A percentile compares a stretch with the other conserved stretches of the same genome.
Conservation (phyloP, 2,113 vertebrate species). For the Carassius auratus region DNA sequence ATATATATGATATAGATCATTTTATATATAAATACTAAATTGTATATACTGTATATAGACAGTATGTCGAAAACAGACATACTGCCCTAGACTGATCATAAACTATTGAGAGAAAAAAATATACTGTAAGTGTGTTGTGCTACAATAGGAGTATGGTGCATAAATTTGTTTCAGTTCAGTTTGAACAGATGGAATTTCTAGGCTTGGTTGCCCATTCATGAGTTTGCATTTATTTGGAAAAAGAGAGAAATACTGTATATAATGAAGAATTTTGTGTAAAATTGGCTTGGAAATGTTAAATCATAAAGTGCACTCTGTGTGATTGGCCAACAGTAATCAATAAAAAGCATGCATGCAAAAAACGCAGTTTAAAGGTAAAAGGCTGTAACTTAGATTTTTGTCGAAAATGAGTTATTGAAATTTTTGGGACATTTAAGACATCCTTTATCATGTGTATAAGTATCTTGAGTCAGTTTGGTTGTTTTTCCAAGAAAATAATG, state of each 20-base stretch:
- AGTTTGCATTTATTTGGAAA: slow-evolving; percentile 12
- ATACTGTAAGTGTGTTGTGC: not conserved
- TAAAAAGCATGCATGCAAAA: not conserved
- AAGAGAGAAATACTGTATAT: not conserved
- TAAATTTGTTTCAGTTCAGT: slow-evolving; percentile 10
- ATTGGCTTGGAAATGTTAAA: slow-evolving; percentile 32
- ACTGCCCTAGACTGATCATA: not conserved
- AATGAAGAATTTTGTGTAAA: slow-evolving; percentile 25
- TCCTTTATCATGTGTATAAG: too few species aligned
- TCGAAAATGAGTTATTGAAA: too few species aligned
- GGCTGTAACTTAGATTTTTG: too few species aligned
- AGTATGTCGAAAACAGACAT: not conserved
- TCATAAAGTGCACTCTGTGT: slow-evolving; percentile 16
- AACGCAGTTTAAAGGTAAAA: too few species aligned
- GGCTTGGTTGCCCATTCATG: slow-evolving; percentile 25
- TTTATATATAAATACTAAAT: too few species aligned
- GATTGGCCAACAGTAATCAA: not conserved
- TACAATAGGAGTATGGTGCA: slow-evolving; percentile 9
- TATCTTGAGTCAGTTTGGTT: too few species aligned
- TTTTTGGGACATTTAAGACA: too few species aligned
- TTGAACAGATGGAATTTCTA: slow-evolving; percentile 28
- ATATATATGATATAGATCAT: too few species aligned
- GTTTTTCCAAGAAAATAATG: too few species aligned
- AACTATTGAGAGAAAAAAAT: not conserved
- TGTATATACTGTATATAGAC: too few species aligned